Percentiles rank a stretch among this genome's conserved stretches.
Evolutionary conservation across 2,113 vertebrate species (phyloP).

Genomic region (Carassius carassius): DNA sequence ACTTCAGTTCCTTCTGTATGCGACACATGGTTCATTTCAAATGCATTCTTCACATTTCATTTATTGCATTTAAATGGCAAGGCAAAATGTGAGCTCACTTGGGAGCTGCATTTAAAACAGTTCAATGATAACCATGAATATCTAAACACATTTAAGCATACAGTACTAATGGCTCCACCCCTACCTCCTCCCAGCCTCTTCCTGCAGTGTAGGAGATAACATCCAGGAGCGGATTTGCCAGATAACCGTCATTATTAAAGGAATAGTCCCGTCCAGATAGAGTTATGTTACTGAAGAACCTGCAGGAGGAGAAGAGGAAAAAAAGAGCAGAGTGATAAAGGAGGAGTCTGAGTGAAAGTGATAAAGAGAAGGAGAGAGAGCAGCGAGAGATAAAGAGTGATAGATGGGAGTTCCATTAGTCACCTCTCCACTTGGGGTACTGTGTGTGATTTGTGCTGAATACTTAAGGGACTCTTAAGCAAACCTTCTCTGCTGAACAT

Average conservation of each 20-base stretch:
- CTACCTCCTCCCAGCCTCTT: slow-evolving; percentile 94
- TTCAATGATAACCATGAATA: slow-evolving; percentile 39
- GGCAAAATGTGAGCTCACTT: slow-evolving; percentile 20
- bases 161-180: slow-evolving; percentile 36
- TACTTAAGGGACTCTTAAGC: slow-evolving; percentile 43
- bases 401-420: slow-evolving; percentile 53
- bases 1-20: slow-evolving; percentile 5
- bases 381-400: slow-evolving; percentile 46
- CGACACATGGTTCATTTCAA: neutral
- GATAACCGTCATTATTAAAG: slow-evolving; percentile 91
- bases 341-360: slow-evolving; percentile 43
- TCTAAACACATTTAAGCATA: slow-evolving; percentile 24
- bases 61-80: slow-evolving; percentile 25
- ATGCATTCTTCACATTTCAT: slow-evolving; percentile 26
- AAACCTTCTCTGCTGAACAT: slow-evolving; percentile 40
- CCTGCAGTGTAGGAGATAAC: slow-evolving; percentile 91
- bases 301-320: slow-evolving; percentile 58
- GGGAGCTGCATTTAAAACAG: slow-evolving; percentile 37
- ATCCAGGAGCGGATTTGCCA: slow-evolving; percentile 91
- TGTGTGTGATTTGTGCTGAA: slow-evolving; percentile 51
- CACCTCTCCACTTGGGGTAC: slow-evolving; percentile 46
- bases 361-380: slow-evolving; percentile 50
- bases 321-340: slow-evolving; percentile 42
- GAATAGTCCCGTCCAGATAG: slow-evolving; percentile 91
- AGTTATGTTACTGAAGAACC: slow-evolving; percentile 94